A percentile compares a stretch with the other conserved stretches of the same genome.
Conservation (phyloP, 2,113 vertebrate genomes). For the Antechinus flavipes region DNA sequence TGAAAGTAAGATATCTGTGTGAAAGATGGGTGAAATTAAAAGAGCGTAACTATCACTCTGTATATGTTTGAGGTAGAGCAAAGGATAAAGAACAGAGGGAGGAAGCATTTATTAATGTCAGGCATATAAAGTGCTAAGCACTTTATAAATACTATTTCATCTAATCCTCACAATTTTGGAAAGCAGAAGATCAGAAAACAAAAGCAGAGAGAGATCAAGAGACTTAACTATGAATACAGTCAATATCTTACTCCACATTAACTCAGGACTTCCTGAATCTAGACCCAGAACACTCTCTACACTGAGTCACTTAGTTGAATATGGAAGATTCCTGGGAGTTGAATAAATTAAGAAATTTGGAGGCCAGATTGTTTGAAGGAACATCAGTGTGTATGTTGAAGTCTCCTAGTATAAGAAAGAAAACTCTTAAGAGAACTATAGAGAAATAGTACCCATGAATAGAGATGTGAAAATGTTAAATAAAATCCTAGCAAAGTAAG, state of each 20-base stretch:
- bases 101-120: background rate
- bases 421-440: background rate
- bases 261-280: background rate
- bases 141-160: background rate
- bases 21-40: background rate
- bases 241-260: background rate
- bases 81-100: background rate
- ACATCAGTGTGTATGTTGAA: background rate
- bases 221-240: background rate
- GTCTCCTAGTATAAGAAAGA: background rate
- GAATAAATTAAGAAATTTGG: background rate
- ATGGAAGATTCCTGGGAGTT: background rate
- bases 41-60: background rate
- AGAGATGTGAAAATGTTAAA: background rate
- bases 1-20: background rate
- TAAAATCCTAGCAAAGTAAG: background rate
- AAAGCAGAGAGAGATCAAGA: background rate
- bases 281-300: background rate
- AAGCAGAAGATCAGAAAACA: background rate
- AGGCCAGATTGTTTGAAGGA: background rate
- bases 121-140: background rate
- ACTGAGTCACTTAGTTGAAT: too few relatives aligned
- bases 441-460: background rate
- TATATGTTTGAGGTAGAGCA: background rate
- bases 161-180: background rate